These are phyloP conservation scores for Pelosia muscerda DNA, from an alignment of 2,888 invertebrate genomes.

Conservation along the genomic window DNA sequence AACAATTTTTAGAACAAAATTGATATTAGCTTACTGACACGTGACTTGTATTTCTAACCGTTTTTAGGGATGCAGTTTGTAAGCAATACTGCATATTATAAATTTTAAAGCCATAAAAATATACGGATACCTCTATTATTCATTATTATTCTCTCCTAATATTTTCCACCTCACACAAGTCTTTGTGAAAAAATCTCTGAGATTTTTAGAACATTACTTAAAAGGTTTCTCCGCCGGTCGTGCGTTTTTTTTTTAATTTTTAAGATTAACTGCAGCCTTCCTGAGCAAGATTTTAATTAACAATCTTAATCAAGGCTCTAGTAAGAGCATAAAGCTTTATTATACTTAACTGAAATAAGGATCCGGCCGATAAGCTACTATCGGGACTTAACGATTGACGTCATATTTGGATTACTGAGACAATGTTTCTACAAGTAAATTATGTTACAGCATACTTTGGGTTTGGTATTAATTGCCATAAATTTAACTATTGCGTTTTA, in stretches of 20 bases:
- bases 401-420: background rate
- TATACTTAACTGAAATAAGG: background rate
- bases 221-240: conserved; percentile 25
- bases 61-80: no score
- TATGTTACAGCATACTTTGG: no score
- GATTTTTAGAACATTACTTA: conserved; percentile 8
- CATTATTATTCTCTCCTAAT: no score
- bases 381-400: background rate
- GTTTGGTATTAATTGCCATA: no score
- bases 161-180: background rate
- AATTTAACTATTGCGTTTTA: no score
- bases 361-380: background rate
- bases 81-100: no score
- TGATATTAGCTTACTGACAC: no score
- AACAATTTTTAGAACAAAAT: no score
- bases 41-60: no score
- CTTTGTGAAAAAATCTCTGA: conserved; percentile 6
- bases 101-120: no score
- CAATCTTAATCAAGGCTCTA: conserved; percentile 18
- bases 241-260: background rate
- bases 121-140: background rate
- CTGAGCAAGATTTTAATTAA: conserved; percentile 17
- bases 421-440: background rate
- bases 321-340: conserved; percentile 10
- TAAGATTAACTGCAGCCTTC: conserved; percentile 15